Evolutionary conservation across 2,797 vertebrate genomes (phyloP).

Genomic region (Heterohyrax brucei): DNA sequence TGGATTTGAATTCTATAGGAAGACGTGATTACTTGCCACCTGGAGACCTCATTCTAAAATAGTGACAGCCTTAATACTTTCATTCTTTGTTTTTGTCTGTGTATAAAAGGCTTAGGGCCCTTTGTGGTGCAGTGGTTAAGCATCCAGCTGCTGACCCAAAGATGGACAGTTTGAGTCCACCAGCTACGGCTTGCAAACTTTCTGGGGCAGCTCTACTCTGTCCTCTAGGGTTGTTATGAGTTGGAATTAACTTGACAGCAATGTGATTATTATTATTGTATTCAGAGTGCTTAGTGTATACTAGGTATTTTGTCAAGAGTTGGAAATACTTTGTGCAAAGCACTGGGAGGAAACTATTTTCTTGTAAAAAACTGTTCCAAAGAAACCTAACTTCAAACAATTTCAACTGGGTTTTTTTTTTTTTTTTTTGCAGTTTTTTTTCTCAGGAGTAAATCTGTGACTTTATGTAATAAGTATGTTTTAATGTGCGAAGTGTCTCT

Average conservation of each 20-base stretch:
- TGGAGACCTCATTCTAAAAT: slow-evolving; percentile 34
- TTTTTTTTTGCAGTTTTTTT: slow-evolving; percentile 1
- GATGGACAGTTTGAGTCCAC: too few species aligned
- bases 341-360: neutral
- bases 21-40: neutral
- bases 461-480: neutral
- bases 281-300: neutral
- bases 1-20: slow-evolving; percentile 29
- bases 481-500: neutral
- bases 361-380: neutral
- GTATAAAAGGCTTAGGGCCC: neutral
- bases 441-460: neutral
- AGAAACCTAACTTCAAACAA: neutral
- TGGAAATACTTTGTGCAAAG: neutral
- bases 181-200: too few species aligned
- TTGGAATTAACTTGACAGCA: too few species aligned
- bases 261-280: too few species aligned
- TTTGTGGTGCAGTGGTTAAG: too few species aligned
- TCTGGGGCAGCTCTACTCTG: too few species aligned
- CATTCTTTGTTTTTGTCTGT: neutral
- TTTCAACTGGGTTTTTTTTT: slow-evolving; percentile 47
- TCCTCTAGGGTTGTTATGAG: too few species aligned
- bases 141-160: too few species aligned
- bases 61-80: neutral
- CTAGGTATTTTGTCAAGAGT: slow-evolving; percentile 1